A percentile compares a stretch with the other conserved stretches of the same genome.
These are phyloP conservation scores for Pachyrhynchus sulphureomaculatus DNA, from an alignment of 1,140 invertebrate genomes.

Conservation along the genomic window DNA sequence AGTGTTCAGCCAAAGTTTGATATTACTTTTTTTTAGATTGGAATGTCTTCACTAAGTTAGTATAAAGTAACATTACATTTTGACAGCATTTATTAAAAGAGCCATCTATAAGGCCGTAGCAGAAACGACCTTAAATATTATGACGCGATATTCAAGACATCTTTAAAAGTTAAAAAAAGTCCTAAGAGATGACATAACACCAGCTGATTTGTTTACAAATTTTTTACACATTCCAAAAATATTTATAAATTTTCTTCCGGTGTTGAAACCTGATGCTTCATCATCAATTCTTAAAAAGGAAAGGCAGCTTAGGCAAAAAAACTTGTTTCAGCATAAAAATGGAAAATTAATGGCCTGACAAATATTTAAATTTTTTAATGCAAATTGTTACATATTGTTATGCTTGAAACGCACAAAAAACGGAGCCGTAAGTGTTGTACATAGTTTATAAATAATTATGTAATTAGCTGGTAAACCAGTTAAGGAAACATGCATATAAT, in stretches of 20 bases:
- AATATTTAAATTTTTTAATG: not conserved
- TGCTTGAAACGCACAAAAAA: not conserved
- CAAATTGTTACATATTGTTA: not conserved
- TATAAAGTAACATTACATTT: no score
- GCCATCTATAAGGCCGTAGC: no score
- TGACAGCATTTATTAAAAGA: no score
- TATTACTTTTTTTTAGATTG: no score
- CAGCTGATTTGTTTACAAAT: constrained; percentile 1
- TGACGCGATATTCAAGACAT: no score
- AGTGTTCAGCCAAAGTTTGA: no score
- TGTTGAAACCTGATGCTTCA: constrained; percentile 2
- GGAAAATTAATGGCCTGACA: not conserved
- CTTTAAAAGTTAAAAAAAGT: no score
- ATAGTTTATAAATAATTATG: not conserved
- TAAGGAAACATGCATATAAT: constrained; percentile 10
- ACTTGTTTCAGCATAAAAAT: not conserved
- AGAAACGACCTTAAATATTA: no score
- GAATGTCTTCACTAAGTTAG: no score
- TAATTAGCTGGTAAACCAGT: constrained; percentile 9
- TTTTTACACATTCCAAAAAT: not conserved
- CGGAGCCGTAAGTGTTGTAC: not conserved
- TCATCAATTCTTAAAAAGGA: not conserved
- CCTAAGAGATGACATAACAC: not conserved
- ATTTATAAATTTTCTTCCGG: constrained; percentile 2
- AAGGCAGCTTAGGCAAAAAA: not conserved